These are phyloP conservation scores for Nanger granti DNA, from an alignment of 2,113 vertebrate species.

Conservation along the genomic window DNA sequence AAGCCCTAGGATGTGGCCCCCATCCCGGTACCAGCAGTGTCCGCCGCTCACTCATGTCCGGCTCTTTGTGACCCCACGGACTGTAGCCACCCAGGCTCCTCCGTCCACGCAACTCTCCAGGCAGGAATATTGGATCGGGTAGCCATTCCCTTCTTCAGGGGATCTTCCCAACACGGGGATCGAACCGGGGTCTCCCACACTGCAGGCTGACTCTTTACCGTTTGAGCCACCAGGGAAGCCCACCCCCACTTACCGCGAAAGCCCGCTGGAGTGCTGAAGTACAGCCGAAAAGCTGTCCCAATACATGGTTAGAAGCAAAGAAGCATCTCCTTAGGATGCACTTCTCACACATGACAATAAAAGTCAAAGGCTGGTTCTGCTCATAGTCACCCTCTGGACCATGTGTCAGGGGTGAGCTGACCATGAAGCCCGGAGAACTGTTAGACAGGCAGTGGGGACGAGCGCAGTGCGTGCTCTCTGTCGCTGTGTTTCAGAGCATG, in stretches of 20 bases:
- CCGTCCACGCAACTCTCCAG: neutral
- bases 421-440: neutral
- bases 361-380: neutral
- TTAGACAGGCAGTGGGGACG: neutral
- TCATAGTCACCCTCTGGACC: neutral
- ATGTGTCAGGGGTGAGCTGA: neutral
- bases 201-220: neutral
- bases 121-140: neutral
- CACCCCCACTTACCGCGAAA: neutral
- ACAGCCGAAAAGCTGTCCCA: neutral
- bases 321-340: neutral
- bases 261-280: neutral
- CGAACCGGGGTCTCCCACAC: neutral
- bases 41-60: neutral
- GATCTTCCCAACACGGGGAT: neutral
- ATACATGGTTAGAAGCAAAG: neutral
- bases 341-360: neutral
- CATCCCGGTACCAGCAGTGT: neutral
- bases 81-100: neutral
- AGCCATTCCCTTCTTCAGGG: neutral
- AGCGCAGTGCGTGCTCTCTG: neutral
- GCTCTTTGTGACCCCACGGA: neutral
- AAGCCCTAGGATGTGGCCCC: neutral
- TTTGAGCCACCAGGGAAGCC: neutral
- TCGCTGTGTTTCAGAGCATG: neutral